Base-by-base conservation (phyloP, 2,888 invertebrate genomes). In the Ellobium chinense region DNA sequence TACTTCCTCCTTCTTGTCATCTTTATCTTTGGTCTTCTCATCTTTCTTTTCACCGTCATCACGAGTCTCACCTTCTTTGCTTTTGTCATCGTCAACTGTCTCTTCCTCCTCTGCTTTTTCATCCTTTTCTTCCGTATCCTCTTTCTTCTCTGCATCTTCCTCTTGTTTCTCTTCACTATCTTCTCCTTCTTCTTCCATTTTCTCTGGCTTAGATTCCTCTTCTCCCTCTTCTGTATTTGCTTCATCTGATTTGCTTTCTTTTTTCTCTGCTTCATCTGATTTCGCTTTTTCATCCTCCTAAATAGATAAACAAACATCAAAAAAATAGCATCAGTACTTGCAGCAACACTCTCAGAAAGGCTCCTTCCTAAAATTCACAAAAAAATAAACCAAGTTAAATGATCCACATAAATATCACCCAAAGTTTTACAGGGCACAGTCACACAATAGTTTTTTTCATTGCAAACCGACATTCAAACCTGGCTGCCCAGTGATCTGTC, bases 1-100 rank as follows among this genome's bases (percentile, higher is more conserved):
- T 14, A 66, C 62, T 58, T 56, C 80, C 37, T 37, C 29, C 27
- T 65, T 65, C 54, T 75, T 74, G 7, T 70, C 62, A 36, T 27
- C 29, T 58, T 81, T 63, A 39, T 54, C 56, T 46, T 63, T 39
- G 21, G 34, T 34, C 24, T 36, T 65, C 24, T 81, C 54, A 36
- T 34, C 65, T 12, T 81, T 31, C n/a, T 37, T 34, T 27, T 69
- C 76, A 29, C 2, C 29, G n/a, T n/a, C n/a, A n/a, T n/a, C n/a
- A n/a, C n/a, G n/a, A n/a, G n/a, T n/a, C 31, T 56, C 29, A 58
- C 12, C 27, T 46, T 34, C 62, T 60, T 58, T 18, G 12, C 31
- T 56, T 24, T 66, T 31, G 12, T 37, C 21, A 21, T 29, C 4
- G 2, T 65, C 65, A 31, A 21, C 36, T 36, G 12, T 56, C n/a